A percentile compares a stretch with the other conserved stretches of the same genome.
These are phyloP conservation scores for Dromas ardeola DNA, from an alignment of 2,113 vertebrate genomes.

Conservation along the genomic window DNA sequence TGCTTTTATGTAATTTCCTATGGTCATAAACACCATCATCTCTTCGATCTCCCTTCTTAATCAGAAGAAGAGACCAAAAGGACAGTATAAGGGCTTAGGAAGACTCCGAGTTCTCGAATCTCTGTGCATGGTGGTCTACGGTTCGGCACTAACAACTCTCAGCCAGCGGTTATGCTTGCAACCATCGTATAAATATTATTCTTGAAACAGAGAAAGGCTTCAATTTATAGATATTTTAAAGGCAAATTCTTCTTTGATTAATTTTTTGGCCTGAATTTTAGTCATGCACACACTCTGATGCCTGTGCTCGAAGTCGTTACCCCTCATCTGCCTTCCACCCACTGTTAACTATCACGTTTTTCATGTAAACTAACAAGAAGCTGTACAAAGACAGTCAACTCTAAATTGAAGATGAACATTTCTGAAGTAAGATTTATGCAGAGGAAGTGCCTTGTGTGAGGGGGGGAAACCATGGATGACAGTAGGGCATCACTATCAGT, in stretches of 20 bases:
- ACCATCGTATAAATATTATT: not conserved
- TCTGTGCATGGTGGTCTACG: rapidly evolving
- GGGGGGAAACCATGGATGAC: rapidly evolving
- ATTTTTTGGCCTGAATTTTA: not conserved
- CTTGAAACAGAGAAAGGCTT: not conserved
- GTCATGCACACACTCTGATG: no score
- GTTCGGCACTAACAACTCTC: not conserved
- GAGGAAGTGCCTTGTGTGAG: not conserved
- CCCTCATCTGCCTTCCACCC: not conserved
- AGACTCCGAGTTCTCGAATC: not conserved
- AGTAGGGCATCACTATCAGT: not conserved
- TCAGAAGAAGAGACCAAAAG: not conserved
- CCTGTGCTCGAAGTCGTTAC: rapidly evolving
- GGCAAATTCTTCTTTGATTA: not conserved
- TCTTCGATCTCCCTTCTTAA: not conserved
- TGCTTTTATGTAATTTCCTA: not conserved
- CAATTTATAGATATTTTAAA: not conserved
- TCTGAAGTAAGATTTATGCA: not conserved
- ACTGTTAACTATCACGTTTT: rapidly evolving
- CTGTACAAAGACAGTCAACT: not conserved
- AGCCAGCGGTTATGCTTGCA: not conserved
- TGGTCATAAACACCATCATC: not conserved
- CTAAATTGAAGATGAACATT: not conserved
- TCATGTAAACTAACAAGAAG: not conserved
- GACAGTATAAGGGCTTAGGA: rapidly evolving